Base-by-base conservation (phyloP, 2,888 invertebrate species). In the Tryphoninae sp. region DNA sequence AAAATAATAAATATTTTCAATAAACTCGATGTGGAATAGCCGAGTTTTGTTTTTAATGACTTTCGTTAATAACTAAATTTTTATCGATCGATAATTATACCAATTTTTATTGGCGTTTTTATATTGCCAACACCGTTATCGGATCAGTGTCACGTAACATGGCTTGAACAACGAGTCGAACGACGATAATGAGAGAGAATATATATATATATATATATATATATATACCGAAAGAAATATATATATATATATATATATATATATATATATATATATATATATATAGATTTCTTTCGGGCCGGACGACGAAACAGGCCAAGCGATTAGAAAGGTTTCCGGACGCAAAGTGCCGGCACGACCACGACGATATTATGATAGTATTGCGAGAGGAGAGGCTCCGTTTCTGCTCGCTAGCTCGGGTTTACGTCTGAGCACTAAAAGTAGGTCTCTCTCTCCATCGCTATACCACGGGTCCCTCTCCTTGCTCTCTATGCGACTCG, bases 241-340 rank as follows among this genome's bases (percentile, higher is more conserved):
- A 64, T 59, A 67, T 71, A 59, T 49, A 76, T 59, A 53, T 75
- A 65, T 59, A 67, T 71, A 59, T 49, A 76, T 59, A 61, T 22
- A 64, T 59, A 71, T 71, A 55, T 33, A 61, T 55, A 65, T 72
- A 62, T 61, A 26, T 22, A 64, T 59, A 67, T 71, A 59, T 49
- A 76, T 59, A 53, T 75, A 65, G 22, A 72, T 72, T 62, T 76
- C 82, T 82, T 73, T 68, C 68, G 53, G 64, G 55, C 45, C 11
- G 53, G 62, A 81, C 74, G 75, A 82, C 75, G 59, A 84, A 84
- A 80, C 80, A 76, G 84, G 81, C 80, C 80, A 80, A 77, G 42
- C 76, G 84, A 84, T 83, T 84, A 83, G 84, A 84, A 83, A 84
- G 84, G 84, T 84, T 80, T 67, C 74, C 61, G 73, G 67, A 58